Base-by-base conservation (phyloP, 2,888 invertebrate genomes). In the Polia nebulosa region DNA sequence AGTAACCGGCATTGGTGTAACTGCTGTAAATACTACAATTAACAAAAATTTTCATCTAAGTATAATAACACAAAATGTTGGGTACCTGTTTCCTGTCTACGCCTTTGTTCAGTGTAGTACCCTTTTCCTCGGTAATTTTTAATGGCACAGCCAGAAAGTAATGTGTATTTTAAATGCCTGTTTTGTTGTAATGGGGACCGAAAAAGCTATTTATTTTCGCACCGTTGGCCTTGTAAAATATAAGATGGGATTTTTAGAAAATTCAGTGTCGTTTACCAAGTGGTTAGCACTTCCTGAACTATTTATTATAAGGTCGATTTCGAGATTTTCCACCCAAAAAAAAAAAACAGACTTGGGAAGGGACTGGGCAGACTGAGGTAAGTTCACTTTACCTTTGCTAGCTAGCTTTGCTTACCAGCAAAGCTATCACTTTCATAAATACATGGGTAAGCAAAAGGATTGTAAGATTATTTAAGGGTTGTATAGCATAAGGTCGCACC, bases 91-190 rank as follows among this genome's bases (percentile, higher is more conserved):
- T 34, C 22, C 44, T 8, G 39, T 17, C 11, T 32, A 41, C 56
- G 56, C 41, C n/a, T 27, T 22, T 52, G 15, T 59, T 41, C 13
- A 13, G 7, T 34, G 25, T n/a, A 20, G 52, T 29, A 49, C 67
- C 56, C 27, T 56, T 55, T 47, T 55, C 41, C 11, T 41, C 51
- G 13, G 39, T 47, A 74, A 68, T 61, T 68, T 61, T 73, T 69
- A 69, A 74, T 69, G 62, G 57, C 6, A 7, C 0, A 7, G 11
- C 25, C 45, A 47, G 22, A 39, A 60, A 56, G 22, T 69, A 32
- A 75, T 36, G 39, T 58, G 45, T 59, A 45, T 34, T 59, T 55
- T n/a, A 69, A 74, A 45, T 60, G 34, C 11, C 27, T 34, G 44
- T 61, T 41, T 39, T 27, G 15, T 39, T 41, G 39, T 32, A 56